Evolutionary conservation across 2,888 invertebrate genomes (phyloP), one percentile per base, ranked within the genome.

Genomic region (Drosophila antonietae): DNA sequence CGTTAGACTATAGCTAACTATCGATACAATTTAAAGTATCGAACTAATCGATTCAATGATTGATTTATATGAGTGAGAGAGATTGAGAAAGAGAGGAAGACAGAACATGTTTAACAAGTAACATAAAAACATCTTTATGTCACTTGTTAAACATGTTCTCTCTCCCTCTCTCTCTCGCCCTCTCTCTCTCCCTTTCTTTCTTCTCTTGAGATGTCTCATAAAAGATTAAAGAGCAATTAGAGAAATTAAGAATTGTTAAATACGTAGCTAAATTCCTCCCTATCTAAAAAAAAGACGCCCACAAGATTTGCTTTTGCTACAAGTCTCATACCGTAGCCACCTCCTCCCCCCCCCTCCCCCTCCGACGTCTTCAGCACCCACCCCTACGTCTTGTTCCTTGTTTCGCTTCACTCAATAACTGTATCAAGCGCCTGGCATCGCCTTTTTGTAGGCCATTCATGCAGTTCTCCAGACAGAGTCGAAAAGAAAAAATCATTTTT

Each of bases 341-440:
- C n/a, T 3, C 31, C 15, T 31, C 31, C 23, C 23, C 15, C 15
- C 9, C n/a, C 3, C 14, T n/a, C 4, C 28, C 23, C 23, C 3
- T 23, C 4, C 23, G 2, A 23, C 23, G 28, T 0, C 28, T 28
- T 5, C 28, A 28, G 3, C 28, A n/a, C n/a, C n/a, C n/a, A n/a
- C n/a, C n/a, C n/a, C n/a, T n/a, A n/a, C n/a, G n/a, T n/a, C 28
- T 6, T 28, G 28, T 28, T 6, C 28, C 28, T 28, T 10, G 3
- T 23, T 1, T 0, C n/a, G 14, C 14, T 6, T 49, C 23, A 23
- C 9, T 56, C 44, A 31, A 18, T 58, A 44, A 56, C 56, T 67
- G 73, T 83, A 86, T 86, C 86, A 62, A 44, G 57, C n/a, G 33
- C 53, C 56, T 83, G 86, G 83, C 84, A 86, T 83, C 83, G 56